Base-by-base conservation (phyloP, 2,797 vertebrate species). In the Acestrorhynchus altus region DNA sequence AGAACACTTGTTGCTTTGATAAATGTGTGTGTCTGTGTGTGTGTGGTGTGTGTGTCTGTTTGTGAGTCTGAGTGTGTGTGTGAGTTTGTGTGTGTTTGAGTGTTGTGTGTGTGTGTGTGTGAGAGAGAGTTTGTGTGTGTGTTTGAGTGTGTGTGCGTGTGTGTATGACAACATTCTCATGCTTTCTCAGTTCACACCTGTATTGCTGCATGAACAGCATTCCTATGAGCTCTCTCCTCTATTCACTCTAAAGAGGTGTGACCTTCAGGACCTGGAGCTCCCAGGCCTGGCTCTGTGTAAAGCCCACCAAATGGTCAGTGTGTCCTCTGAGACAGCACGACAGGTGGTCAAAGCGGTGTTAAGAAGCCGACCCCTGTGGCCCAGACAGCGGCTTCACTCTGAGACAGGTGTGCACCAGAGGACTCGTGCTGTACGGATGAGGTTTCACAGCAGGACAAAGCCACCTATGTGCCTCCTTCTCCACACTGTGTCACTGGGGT, bases 1-100 rank as follows among this genome's bases (percentile, higher is more conserved):
- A 89, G 76, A 64, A 76, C 81, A 83, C 81, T 81, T 83, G 83
- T 83, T 85, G 77, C 81, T 78, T 78, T 74, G 42, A 79, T 69
- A 68, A 66, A 39, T 46, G 28, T 65, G 68, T 60, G 59, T 52
- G 42, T 47, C 26, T 54, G 49, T 64, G 47, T 74, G 78, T 72
- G 63, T 40, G 49, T 67, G n/a, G 72, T 67, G 61, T 69, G 47
- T 63, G 52, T 72, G 65, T 42, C 20, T 69, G 67, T 59, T 31
- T 51, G 39, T 44, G 24, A n/a, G 31, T 35, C 2, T 47, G 49
- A 68, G 39, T 60, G 40, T 60, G 56, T 61, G 71, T 63, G 56
- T 49, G 4, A 22, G 7, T 22, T 4, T 4, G 22, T n/a, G 28
- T 59, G 22, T 35, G 31, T 35, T 2, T 47, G 49, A 68, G 39